These are phyloP conservation scores for Ichneumoninae sp. DNA, from an alignment of 2,888 invertebrate species.

Conservation along the genomic window DNA sequence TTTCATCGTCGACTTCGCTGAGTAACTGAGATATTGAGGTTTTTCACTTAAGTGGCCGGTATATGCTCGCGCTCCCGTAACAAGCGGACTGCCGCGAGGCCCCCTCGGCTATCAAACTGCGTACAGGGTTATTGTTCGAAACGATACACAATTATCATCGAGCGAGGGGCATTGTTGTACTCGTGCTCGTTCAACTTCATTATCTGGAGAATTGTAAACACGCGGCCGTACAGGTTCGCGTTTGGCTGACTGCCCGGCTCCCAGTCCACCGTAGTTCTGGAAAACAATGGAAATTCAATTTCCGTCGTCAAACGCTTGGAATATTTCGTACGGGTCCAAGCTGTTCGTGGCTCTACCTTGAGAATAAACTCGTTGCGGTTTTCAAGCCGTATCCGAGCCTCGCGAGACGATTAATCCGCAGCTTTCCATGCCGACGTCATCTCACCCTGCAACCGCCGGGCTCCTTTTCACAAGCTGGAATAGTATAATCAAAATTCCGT, in stretches of 20 bases:
- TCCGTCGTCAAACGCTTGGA: not conserved
- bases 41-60: not conserved
- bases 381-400: slow-evolving; percentile 9
- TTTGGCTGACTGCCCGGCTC: slow-evolving; percentile 12
- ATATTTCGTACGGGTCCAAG: not conserved
- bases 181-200: slow-evolving; percentile 6
- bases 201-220: slow-evolving; percentile 24
- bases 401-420: slow-evolving; percentile 25
- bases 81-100: not conserved
- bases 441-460: slow-evolving; percentile 49
- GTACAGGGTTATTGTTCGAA: slow-evolving; percentile 14
- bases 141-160: slow-evolving; percentile 9
- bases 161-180: slow-evolving; percentile 23
- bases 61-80: not conserved
- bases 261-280: slow-evolving; percentile 2
- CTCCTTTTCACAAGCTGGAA: slow-evolving; percentile 56
- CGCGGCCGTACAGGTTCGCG: not conserved
- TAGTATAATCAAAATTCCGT: slow-evolving; percentile 1
- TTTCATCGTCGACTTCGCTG: not conserved
- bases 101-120: not conserved
- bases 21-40: not conserved
- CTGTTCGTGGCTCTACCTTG: slow-evolving; percentile 20
- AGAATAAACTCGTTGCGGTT: slow-evolving; percentile 1
- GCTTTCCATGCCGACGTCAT: slow-evolving; percentile 21
- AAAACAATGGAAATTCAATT: slow-evolving; percentile 16